Evolutionary conservation across 2,888 invertebrate genomes (phyloP), one percentile per base, ranked within the genome.

Genomic region (Nymphalis polychloros): DNA sequence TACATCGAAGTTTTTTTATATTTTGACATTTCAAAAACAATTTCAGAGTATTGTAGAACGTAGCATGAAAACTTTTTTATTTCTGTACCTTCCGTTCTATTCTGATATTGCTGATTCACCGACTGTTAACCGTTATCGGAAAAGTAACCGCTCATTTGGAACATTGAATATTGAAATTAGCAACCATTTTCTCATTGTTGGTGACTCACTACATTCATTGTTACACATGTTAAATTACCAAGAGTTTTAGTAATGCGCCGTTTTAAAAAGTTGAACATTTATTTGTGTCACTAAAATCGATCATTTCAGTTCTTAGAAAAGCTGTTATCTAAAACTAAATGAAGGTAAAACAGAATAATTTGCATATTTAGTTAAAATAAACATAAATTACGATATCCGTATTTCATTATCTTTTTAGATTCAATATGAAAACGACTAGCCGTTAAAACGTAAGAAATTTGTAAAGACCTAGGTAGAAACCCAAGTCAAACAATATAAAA

Each of bases 11-110:
- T 31, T 31, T 31, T 19, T 20, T 8, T 2, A 10, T 17, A 35
- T 27, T 64, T 49, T 7, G 8, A n/a, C 19, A 47, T 35, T n/a
- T 55, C 17, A 8, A 8, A 66, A 20, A 48, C 10, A 49, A 35
- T 23, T 16, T 17, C 46, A 27, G 23, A 23, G 41, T 49, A 61
- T 19, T 84, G 78, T 80, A 81, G 83, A 87, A 31, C 6, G 27
- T 31, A 31, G 84, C 85, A 84, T 84, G 85, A 88, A 87, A 84
- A 83, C 78, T 81, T 84, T 85, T 83, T 23, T 2, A 23, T 81
- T 84, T 83, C 83, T 82, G 83, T 76, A 78, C 78, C 75, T 75
- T 74, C 78, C 78, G 78, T 84, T 82, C 80, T 80, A 79, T 79
- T 79, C 78, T 81, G 76, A 75, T 74, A 77, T 63, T 64, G 78